Base-by-base conservation (phyloP, 2,888 invertebrate genomes). In the Sinopyrophorus schimmeli region DNA sequence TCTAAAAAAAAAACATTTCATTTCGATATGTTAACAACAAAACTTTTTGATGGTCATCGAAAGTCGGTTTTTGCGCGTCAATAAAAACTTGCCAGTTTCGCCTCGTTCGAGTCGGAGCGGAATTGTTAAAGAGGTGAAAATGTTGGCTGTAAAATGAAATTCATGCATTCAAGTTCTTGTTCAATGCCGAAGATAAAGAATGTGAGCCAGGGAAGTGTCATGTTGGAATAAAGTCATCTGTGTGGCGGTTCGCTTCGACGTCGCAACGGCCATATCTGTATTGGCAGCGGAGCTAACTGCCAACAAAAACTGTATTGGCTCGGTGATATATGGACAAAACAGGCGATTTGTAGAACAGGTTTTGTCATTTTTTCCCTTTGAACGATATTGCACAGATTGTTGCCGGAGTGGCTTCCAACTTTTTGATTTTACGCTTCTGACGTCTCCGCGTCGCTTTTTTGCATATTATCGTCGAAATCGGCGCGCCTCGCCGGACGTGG, bases 271-370 rank as follows among this genome's bases (percentile, higher is more conserved):
- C 51, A 57, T 60, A 55, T 60, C 62, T 56, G 52, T 61, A 62
- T 62, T 55, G 59, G 60, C 54, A 54, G 53, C 39, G 34, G 38
- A 50, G 53, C 54, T 55, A 55, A 57, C 59, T 51, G 58, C 40
- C 42, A 24, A 56, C 58, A 63, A 63, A 63, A 63, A 63, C 58
- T 60, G 61, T 62, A 63, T 62, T 62, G 60, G 55, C 46, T 43
- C 41, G 40, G 57, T 62, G 61, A 63, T 63, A 62, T 61, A 63
- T 62, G 62, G 59, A 57, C 55, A 61, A 59, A 48, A 52, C 50
- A 52, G 48, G 55, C 61, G 60, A 60, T 59, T 61, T 60, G 49
- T 53, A 49, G 54, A 51, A 40, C 53, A 55, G 53, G 43, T 57
- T 57, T 52, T 52, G 54, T 46, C 44, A 53, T 55, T 58, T 55